Evolutionary conservation across 2,797 vertebrate species (phyloP).

Genomic region (Fistularia tabacaria): DNA sequence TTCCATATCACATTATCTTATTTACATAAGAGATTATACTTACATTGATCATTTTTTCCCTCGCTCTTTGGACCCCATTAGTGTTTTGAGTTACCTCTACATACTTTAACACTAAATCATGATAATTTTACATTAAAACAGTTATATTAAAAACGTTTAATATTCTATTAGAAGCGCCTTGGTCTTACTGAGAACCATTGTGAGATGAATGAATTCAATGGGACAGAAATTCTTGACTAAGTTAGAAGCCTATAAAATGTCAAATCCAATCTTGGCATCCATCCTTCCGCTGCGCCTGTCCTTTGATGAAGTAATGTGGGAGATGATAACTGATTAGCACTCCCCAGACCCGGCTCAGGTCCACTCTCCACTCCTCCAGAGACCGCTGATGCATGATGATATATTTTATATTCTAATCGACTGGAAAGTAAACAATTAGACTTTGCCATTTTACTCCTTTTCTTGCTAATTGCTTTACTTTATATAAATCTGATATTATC

Average conservation of each 20-base stretch:
- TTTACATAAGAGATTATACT: constrained; percentile 86
- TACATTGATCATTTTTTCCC: constrained; percentile 55
- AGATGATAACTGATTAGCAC: constrained; percentile 51
- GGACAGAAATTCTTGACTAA: constrained; percentile 1
- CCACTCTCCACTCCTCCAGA: constrained; percentile 30
- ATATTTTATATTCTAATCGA: constrained; percentile 43
- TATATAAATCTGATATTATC: not conserved
- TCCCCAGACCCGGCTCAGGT: constrained; percentile 28
- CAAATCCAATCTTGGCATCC: constrained; percentile 28
- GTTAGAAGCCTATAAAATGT: constrained; percentile 12
- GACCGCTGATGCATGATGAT: constrained; percentile 50
- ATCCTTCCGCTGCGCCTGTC: constrained; percentile 10
- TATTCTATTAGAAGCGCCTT: not conserved
- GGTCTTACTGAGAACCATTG: not conserved
- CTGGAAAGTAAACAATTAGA: constrained; percentile 46
- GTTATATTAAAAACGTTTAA: constrained; percentile 8
- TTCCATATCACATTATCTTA: constrained; percentile 91
- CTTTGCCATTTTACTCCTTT: not conserved
- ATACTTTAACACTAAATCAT: constrained; percentile 15
- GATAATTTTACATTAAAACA: not conserved
- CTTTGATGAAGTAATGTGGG: constrained; percentile 34
- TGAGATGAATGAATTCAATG: not conserved
- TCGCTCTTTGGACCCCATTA: constrained; percentile 18
- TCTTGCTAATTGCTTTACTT: constrained; percentile 47
- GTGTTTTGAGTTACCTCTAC: constrained; percentile 20